Evolutionary conservation across 2,888 invertebrate species (phyloP).

Genomic region (Pristionchus exspectatus): DNA sequence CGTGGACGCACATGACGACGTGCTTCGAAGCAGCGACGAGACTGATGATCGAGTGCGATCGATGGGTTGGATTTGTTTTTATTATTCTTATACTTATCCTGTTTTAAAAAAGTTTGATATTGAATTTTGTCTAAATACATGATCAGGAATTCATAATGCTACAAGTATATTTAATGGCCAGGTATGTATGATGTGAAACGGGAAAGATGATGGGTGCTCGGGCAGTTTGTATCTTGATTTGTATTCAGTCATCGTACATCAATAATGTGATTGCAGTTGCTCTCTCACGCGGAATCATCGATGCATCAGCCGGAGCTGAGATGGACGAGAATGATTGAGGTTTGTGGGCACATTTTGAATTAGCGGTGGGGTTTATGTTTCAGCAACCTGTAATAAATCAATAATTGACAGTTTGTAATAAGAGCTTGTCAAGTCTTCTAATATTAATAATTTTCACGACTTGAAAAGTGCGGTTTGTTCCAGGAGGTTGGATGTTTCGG

Average conservation of each 20-base stretch:
- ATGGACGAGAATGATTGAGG: constrained; percentile 38
- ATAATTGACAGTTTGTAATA: too few relatives aligned
- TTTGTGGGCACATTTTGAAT: background rate
- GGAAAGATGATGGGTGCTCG: too few relatives aligned
- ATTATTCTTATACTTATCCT: background rate
- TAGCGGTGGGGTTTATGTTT: background rate
- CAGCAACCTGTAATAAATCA: background rate
- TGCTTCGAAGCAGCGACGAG: constrained; percentile 17
- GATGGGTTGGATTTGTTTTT: background rate
- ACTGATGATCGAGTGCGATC: constrained; percentile 40
- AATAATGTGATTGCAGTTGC: background rate
- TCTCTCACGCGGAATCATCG: constrained; percentile 3
- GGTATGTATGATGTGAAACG: background rate
- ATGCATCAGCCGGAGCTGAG: constrained; percentile 5
- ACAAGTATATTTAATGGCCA: background rate
- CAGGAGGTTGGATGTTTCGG: too few relatives aligned
- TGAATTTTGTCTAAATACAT: background rate
- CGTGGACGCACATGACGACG: constrained; percentile 32
- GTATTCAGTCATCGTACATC: too few relatives aligned
- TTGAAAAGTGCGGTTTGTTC: too few relatives aligned
- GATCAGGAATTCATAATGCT: background rate
- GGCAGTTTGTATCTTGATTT: too few relatives aligned
- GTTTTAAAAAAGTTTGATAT: background rate
- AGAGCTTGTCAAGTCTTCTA: too few relatives aligned
- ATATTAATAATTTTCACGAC: too few relatives aligned